Base-by-base conservation (phyloP, 1,140 invertebrate genomes). In the Drosophila ambigua region DNA sequence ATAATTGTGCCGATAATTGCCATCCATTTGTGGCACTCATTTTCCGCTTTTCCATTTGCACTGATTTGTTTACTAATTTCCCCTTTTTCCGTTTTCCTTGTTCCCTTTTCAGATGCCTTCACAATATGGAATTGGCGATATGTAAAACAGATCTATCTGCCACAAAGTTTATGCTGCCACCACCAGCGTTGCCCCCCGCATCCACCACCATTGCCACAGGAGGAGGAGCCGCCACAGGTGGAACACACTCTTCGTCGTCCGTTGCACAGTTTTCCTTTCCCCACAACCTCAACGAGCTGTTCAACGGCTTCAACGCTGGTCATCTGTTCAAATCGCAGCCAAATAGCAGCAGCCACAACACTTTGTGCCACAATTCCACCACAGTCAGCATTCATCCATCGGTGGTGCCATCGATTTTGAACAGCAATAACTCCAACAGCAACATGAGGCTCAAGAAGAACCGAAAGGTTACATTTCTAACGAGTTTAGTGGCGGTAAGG, bases 121-220 rank as follows among this genome's bases (percentile, higher is more conserved):
- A 61, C 90, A 91, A 91, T 79, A 91, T 91, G 90, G 90, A 91
- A 91, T 55, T 91, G 65, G 90, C 82, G 35, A 91, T 91, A 77
- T 91, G 85, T 91, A 91, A 91, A 81, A 84, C 85, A 58, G 90
- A 91, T 68, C 49, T 91, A 78, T 73, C 90, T 66, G 65, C 90
- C 43, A 88, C 79, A 9, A 91, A 91, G 87, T 91, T 91, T 91
- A 91, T 91, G 90, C 79, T 91, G 63, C 90, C 89, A 16, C 84
- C 88, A 39, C 11, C 35, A 39, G 35, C 35, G 11, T 39, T 8
- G 65, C 72, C 58, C 58, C 90, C 77, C 50, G 45, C 76, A 13
- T 50, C 76, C 46, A 67, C 67, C 51, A 52, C 59, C 23, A 77
- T 73, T 53, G 78, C 66, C 44, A 58, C 75, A 41, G 67, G 80